Evolutionary conservation across 1,140 invertebrate species (phyloP).

Genomic region (Zophobas morio): DNA sequence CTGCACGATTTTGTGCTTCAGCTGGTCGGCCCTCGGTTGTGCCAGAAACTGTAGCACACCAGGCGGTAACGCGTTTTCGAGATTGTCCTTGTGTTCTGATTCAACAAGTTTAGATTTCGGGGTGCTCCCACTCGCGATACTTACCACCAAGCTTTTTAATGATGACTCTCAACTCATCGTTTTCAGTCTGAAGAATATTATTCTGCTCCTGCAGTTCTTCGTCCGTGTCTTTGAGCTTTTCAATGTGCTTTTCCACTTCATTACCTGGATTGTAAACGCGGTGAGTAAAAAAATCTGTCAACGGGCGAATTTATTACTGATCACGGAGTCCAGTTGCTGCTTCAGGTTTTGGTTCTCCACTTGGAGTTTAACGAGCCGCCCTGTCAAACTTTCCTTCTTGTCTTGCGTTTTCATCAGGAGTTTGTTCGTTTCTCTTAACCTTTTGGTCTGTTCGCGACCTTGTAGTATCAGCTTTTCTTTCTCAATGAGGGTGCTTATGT

Average conservation of each 20-base stretch:
- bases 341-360: constrained; percentile 49
- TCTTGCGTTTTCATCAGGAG: constrained; percentile 32
- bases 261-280: constrained; percentile 32
- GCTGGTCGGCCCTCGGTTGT: neutral
- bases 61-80: too few species aligned
- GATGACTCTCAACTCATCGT: neutral
- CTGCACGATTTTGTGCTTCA: constrained; percentile 44
- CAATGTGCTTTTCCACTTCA: constrained; percentile 50
- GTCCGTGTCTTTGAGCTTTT: constrained; percentile 55
- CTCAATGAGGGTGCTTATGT: constrained; percentile 1
- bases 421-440: constrained; percentile 7
- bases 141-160: too few species aligned
- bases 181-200: neutral
- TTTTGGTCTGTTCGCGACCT: constrained; percentile 34
- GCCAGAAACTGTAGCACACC: too few species aligned
- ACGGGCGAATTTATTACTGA: neutral
- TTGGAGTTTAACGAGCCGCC: constrained; percentile 49
- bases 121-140: too few species aligned
- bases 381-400: constrained; percentile 21
- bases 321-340: constrained; percentile 36
- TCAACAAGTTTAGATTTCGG: too few species aligned
- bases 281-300: neutral
- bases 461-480: constrained; percentile 6
- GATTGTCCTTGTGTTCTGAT: too few species aligned
- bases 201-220: too few species aligned